Percentiles rank a stretch among this genome's conserved stretches.
phyloP scores from a whole-genome alignment of 2,888 invertebrate species.

The Lithophane socia region DNA sequence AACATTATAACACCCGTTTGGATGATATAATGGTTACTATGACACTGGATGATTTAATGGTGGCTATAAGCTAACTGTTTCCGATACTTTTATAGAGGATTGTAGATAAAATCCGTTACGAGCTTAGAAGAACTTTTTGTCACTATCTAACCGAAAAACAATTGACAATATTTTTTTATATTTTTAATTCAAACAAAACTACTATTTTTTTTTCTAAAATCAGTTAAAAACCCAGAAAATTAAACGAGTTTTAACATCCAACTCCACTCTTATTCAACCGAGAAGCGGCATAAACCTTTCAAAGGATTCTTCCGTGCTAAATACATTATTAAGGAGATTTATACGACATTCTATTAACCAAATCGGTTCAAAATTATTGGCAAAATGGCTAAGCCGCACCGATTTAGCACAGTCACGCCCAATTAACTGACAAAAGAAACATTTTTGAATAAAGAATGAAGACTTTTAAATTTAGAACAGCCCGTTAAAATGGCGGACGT shows the following conservation, averaged over 20 bases:
- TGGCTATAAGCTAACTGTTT: no score
- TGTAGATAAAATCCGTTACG: no score
- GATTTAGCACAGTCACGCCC: conserved; percentile 72
- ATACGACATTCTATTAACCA: conserved; percentile 60
- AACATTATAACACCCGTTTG: no score
- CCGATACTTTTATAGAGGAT: no score
- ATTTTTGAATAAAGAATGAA: conserved; percentile 64
- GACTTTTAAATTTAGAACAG: conserved; percentile 67
- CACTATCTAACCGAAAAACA: no score
- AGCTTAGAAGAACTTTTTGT: no score
- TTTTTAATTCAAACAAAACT: no score
- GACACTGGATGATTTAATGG: no score
- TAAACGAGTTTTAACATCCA: conserved; percentile 13
- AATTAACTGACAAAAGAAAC: conserved; percentile 67
- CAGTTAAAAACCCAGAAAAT: background rate
- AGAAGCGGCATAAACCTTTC: conserved; percentile 31
- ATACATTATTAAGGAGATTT: conserved; percentile 59
- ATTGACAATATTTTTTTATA: no score
- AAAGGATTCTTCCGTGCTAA: conserved; percentile 59
- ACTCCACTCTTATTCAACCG: background rate
- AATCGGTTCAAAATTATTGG: conserved; percentile 48
- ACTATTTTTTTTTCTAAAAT: no score
- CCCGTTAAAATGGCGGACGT: conserved; percentile 67
- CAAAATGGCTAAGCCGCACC: conserved; percentile 64
- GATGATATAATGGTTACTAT: no score